phyloP scores from a whole-genome alignment of 1,140 invertebrate genomes.

The Muscidifurax raptorellus region DNA sequence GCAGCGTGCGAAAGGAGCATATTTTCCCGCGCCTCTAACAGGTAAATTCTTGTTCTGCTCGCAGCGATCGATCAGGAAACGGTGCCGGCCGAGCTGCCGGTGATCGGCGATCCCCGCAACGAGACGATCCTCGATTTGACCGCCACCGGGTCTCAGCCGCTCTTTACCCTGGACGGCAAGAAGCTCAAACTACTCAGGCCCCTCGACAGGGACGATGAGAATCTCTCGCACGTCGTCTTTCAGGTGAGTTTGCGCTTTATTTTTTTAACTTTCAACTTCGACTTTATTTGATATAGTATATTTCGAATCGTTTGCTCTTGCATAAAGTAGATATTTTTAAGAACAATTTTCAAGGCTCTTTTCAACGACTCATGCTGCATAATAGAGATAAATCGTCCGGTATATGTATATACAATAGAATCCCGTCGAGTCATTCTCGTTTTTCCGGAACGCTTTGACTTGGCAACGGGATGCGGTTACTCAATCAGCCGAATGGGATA shows the following conservation, averaged over 20 bases:
- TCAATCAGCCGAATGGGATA: conserved; percentile 1
- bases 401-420: background rate
- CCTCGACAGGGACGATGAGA: conserved; percentile 89
- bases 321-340: too few species aligned
- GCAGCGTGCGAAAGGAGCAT: background rate
- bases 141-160: conserved; percentile 84
- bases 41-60: conserved; percentile 52
- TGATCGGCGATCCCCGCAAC: conserved; percentile 86
- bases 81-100: conserved; percentile 85
- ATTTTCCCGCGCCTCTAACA: background rate
- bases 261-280: background rate
- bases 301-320: too few species aligned
- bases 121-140: conserved; percentile 87
- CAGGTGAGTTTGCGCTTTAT: conserved; percentile 78
- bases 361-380: too few species aligned
- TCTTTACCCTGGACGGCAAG: conserved; percentile 90
- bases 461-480: background rate
- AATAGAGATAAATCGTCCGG: background rate
- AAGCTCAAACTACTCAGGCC: conserved; percentile 85
- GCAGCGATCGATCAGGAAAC: conserved; percentile 89
- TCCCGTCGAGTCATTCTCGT: background rate
- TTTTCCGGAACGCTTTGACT: background rate
- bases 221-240: conserved; percentile 90
- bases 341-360: too few species aligned
- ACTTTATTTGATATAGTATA: too few species aligned